Percentiles rank a stretch among this genome's conserved stretches.
phyloP scores from a whole-genome alignment of 1,140 invertebrate species.

The Drosophila watanabei region DNA sequence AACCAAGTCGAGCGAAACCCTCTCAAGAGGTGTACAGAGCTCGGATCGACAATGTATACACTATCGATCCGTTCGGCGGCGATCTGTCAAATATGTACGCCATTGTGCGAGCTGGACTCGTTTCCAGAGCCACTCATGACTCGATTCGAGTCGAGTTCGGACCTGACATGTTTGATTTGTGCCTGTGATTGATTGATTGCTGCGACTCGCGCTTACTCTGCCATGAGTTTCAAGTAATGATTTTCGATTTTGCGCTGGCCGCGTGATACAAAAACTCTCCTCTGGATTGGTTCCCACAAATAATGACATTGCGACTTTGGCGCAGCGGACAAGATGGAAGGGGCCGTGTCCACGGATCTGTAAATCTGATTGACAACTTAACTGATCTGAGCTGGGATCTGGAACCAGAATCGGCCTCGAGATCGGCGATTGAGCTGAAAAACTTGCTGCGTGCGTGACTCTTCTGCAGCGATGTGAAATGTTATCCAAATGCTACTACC shows the following conservation, averaged over 20 bases:
- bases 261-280: constrained; percentile 57
- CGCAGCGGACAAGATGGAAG: constrained; percentile 39
- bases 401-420: constrained; percentile 8
- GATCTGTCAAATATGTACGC: constrained; percentile 74
- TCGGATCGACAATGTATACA: constrained; percentile 30
- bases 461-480: constrained; percentile 18
- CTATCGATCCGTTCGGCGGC: constrained; percentile 45
- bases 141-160: constrained; percentile 36
- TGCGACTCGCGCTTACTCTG: constrained; percentile 49
- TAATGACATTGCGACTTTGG: constrained; percentile 76
- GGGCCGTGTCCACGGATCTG: constrained; percentile 28
- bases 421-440: neutral
- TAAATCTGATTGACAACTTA: constrained; percentile 72
- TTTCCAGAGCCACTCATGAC: constrained; percentile 52
- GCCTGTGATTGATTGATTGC: constrained; percentile 81
- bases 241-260: constrained; percentile 71
- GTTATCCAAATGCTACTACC: constrained; percentile 13
- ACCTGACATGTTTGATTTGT: constrained; percentile 76
- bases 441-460: constrained; percentile 38
- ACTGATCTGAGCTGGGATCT: constrained; percentile 15
- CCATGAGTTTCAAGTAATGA: constrained; percentile 74
- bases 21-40: constrained; percentile 44
- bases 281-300: constrained; percentile 77
- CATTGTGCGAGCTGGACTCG: constrained; percentile 63
- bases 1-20: constrained; percentile 28